Evolutionary conservation across 2,888 invertebrate species (phyloP).

Genomic region (Villa cingulata): DNA sequence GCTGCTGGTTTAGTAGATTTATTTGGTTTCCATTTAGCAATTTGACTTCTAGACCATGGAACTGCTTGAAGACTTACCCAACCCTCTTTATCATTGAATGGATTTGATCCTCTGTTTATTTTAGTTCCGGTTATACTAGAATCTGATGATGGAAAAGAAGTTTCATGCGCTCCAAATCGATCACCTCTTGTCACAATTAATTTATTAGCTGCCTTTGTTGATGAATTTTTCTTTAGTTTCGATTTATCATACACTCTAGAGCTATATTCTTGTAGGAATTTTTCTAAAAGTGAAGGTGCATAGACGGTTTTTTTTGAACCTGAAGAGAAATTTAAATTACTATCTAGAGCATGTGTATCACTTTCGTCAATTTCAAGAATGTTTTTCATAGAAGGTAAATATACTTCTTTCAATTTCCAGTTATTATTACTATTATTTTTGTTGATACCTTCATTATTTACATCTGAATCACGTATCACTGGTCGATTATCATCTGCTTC

Average conservation of each 20-base stretch:
- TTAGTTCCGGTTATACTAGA: not conserved
- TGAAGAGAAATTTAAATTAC: slow-evolving; percentile 1
- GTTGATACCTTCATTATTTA: slow-evolving; percentile 3
- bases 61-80: slow-evolving; percentile 67
- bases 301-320: not conserved
- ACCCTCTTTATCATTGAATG: slow-evolving; percentile 50
- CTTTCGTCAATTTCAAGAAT: not conserved
- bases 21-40: slow-evolving; percentile 63
- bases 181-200: not conserved
- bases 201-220: not conserved
- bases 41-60: slow-evolving; percentile 67
- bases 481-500: slow-evolving; percentile 34
- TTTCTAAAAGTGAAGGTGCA: slow-evolving; percentile 45
- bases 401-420: not conserved
- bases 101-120: slow-evolving; percentile 20
- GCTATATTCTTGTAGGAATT: slow-evolving; percentile 46
- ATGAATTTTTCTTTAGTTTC: not conserved
- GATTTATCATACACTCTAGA: slow-evolving; percentile 34
- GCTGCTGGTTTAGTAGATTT: slow-evolving; percentile 41
- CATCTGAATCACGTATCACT: not conserved
- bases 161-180: not conserved
- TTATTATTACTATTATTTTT: not conserved
- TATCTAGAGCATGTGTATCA: slow-evolving; percentile 1
- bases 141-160: not conserved
- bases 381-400: not conserved